These are phyloP conservation scores for Pomacea maculata DNA, from an alignment of 1,140 invertebrate species.

Conservation along the genomic window DNA sequence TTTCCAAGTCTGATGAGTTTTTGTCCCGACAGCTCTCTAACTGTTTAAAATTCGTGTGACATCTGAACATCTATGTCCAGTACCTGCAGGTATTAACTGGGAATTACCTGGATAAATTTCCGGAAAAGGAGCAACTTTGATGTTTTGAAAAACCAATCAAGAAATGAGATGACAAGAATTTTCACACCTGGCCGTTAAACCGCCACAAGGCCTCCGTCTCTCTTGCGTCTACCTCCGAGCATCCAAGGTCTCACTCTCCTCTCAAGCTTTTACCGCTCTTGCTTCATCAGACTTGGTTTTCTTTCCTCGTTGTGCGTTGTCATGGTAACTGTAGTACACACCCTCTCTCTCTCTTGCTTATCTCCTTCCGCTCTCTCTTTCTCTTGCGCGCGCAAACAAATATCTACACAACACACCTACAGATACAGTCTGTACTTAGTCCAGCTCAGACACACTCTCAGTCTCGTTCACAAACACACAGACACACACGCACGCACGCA, in stretches of 20 bases:
- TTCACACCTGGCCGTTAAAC: background rate
- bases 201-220: background rate
- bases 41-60: too few relatives aligned
- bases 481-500: background rate
- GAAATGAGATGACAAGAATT: background rate
- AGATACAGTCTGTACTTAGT: background rate
- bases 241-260: background rate
- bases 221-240: background rate
- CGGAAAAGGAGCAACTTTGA: too few relatives aligned
- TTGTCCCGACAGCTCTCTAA: too few relatives aligned
- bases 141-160: background rate
- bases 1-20: too few relatives aligned
- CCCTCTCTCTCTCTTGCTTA: background rate
- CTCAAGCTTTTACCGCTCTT: background rate
- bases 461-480: background rate
- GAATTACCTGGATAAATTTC: too few relatives aligned
- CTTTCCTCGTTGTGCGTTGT: too few relatives aligned
- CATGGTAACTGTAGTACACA: background rate
- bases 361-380: conserved; percentile 23
- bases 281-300: background rate
- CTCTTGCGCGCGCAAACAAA: conserved; percentile 12
- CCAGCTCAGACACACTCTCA: background rate
- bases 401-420: background rate
- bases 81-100: too few relatives aligned
- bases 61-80: too few relatives aligned